These are phyloP conservation scores for Notodonta dromedarius DNA, from an alignment of 2,888 invertebrate genomes.

Conservation along the genomic window DNA sequence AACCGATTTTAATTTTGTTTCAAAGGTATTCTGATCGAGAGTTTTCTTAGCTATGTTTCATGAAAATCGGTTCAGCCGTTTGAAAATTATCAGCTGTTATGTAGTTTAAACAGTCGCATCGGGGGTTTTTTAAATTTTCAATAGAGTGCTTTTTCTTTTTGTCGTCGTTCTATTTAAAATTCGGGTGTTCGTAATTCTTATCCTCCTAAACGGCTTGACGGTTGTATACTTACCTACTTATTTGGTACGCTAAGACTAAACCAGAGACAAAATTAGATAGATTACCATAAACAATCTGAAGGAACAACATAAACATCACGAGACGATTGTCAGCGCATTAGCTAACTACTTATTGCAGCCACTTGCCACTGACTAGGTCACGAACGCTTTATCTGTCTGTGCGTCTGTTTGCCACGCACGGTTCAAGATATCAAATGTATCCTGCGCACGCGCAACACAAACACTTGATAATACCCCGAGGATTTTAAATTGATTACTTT, in stretches of 20 bases:
- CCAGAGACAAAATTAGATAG: not conserved
- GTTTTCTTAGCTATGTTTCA: too few species aligned
- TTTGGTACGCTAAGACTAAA: not conserved
- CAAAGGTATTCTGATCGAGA: too few species aligned
- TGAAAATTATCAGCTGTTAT: too few species aligned
- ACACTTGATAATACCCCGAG: not conserved
- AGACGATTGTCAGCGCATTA: not conserved
- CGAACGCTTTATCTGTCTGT: conserved; percentile 26
- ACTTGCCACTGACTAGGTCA: conserved; percentile 36
- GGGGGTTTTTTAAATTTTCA: too few species aligned
- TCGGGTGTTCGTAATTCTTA: too few species aligned
- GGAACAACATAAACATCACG: conserved; percentile 4
- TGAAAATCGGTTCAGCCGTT: too few species aligned
- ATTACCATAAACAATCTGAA: not conserved
- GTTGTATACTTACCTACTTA: too few species aligned
- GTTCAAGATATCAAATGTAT: conserved; percentile 16
- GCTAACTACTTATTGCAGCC: conserved; percentile 7
- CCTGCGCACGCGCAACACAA: conserved; percentile 13
- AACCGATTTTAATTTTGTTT: too few species aligned
- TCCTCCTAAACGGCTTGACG: too few species aligned
- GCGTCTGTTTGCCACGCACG: conserved; percentile 3
- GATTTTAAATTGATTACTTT: not conserved
- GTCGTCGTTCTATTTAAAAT: too few species aligned
- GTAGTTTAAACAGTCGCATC: too few species aligned
- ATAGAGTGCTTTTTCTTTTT: too few species aligned